phyloP scores from a whole-genome alignment of 2,888 invertebrate species.

The Ichneumoninae sp. region DNA sequence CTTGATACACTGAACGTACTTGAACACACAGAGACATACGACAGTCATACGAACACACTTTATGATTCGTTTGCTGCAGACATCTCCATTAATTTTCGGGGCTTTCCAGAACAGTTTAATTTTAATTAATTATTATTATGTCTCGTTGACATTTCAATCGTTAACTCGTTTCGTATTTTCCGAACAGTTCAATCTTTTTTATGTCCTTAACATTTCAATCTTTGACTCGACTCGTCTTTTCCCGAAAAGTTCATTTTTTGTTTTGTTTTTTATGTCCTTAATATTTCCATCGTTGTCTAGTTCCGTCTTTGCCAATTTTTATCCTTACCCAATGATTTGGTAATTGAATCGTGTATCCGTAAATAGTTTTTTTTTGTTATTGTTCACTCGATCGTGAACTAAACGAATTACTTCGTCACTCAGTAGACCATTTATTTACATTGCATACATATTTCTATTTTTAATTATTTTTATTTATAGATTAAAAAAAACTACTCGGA shows the following conservation, averaged over 20 bases:
- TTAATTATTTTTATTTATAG: constrained; percentile 8
- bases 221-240: neutral
- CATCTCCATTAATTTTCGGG: constrained; percentile 62
- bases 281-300: too few species aligned
- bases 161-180: neutral
- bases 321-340: neutral
- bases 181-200: constrained; percentile 10
- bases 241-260: neutral
- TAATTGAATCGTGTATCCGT: neutral
- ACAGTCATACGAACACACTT: constrained; percentile 68
- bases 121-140: neutral
- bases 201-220: neutral
- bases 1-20: neutral
- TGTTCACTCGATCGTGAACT: neutral
- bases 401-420: constrained; percentile 55
- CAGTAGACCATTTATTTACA: constrained; percentile 44
- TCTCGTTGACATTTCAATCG: neutral
- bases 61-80: constrained; percentile 52
- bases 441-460: constrained; percentile 14
- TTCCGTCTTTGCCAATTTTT: neutral
- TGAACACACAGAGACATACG: constrained; percentile 50
- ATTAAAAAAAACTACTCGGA: constrained; percentile 48
- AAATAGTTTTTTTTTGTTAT: neutral
- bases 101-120: constrained; percentile 69
- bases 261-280: constrained; percentile 26